Conservation (phyloP, 92 coral and sea anemone genomes). For the Porites divaricata region DNA sequence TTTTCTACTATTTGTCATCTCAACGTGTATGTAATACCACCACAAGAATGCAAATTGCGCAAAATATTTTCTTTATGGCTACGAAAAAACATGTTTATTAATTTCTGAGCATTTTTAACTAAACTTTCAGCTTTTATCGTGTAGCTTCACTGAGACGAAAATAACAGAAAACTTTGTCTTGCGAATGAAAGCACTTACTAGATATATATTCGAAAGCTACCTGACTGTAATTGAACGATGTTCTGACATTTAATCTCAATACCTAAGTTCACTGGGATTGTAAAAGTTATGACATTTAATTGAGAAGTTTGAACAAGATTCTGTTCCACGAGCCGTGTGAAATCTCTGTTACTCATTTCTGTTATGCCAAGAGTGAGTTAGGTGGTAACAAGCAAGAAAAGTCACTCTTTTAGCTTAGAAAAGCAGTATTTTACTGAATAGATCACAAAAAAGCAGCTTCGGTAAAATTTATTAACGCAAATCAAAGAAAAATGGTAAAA, state of each 20-base stretch:
- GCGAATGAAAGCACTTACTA: too few relatives aligned
- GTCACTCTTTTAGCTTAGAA: neutral
- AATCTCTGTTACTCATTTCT: neutral
- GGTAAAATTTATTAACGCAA: neutral
- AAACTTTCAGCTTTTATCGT: neutral
- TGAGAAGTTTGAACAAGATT: too few relatives aligned
- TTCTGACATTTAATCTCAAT: neutral
- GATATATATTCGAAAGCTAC: too few relatives aligned
- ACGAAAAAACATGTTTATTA: neutral
- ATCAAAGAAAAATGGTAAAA: too few relatives aligned
- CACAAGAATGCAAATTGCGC: constrained; percentile 26
- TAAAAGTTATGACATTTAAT: too few relatives aligned
- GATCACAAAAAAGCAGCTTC: neutral
- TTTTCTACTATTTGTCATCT: neutral
- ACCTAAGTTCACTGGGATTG: neutral
- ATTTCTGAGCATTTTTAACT: neutral
- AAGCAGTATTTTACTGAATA: neutral
- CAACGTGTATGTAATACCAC: neutral
- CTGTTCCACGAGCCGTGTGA: too few relatives aligned
- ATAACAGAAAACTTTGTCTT: neutral
- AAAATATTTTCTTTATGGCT: constrained; percentile 40
- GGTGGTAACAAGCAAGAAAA: neutral
- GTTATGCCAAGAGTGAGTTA: neutral
- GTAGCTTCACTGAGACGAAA: neutral
- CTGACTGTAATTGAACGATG: too few relatives aligned